Evolutionary conservation across 2,888 invertebrate species (phyloP).

Genomic region (Eristalinus sepulchralis): DNA sequence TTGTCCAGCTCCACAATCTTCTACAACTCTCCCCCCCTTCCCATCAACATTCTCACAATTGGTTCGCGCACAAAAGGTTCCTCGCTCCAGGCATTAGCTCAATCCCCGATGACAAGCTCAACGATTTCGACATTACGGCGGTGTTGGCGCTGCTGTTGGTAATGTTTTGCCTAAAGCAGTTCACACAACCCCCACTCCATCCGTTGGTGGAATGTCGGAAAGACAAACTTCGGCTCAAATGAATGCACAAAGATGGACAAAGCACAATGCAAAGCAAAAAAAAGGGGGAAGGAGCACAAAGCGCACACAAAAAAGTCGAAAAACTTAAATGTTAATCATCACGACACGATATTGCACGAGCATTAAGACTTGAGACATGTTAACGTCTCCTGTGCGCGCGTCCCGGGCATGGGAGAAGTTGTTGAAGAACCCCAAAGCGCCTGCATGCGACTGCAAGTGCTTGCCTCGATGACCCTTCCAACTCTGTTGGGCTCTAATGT

Average conservation of each 20-base stretch:
- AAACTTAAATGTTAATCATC: conserved; percentile 66
- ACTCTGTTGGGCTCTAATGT: conserved; percentile 61
- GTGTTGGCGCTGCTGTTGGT: conserved; percentile 23
- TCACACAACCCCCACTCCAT: background rate
- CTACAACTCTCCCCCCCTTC: no score
- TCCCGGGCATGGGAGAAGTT: conserved; percentile 11
- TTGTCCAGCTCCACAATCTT: no score
- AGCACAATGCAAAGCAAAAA: conserved; percentile 23
- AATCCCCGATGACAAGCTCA: conserved; percentile 28
- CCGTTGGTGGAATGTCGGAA: background rate
- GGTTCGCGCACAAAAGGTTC: conserved; percentile 27
- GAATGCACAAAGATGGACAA: conserved; percentile 48
- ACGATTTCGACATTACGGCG: background rate
- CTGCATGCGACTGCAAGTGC: conserved; percentile 46
- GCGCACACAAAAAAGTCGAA: conserved; percentile 10
- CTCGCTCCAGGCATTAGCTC: conserved; percentile 7
- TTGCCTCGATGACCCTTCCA: conserved; percentile 67
- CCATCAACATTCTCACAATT: background rate
- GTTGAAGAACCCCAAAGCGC: conserved; percentile 20
- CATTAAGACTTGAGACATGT: conserved; percentile 34
- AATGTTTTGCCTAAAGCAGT: conserved; percentile 42
- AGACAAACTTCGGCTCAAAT: conserved; percentile 47
- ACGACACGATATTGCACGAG: conserved; percentile 63
- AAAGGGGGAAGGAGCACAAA: background rate
- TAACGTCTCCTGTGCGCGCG: conserved; percentile 16